Base-by-base conservation (phyloP, 2,888 invertebrate genomes). In the Ochropleura plecta region DNA sequence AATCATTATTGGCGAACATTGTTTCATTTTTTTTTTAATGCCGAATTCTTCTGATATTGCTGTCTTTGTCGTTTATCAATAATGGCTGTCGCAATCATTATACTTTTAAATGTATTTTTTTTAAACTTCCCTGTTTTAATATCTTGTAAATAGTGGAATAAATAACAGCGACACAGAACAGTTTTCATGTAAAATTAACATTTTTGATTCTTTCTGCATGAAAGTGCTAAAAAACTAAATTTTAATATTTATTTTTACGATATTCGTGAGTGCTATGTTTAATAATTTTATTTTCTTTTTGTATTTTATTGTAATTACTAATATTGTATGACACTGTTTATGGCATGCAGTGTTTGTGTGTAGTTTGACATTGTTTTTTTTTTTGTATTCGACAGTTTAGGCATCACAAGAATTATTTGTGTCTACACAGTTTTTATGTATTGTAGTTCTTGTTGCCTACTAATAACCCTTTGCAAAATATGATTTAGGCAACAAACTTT, bases 141-240 rank as follows among this genome's bases (percentile, higher is more conserved):
- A 70, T 30, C 74, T 67, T 73, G 81, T 78, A 69, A 60, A 68
- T 59, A 83, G 62, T 67, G 40, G 55, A 63, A 70, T 76, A 65
- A 86, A 89, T 88, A 80, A 89, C 90, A 86, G 87, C 87, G 81
- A 86, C 82, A 83, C 73, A 67, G 69, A 76, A 67, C 20, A 66
- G 75, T 76, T 66, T 88, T 86, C 72, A 80, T 90, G 87, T 90
- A 83, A 76, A 84, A 90, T 90, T 91, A 91, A 88, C 88, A 81
- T 72, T 82, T 76, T 90, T 88, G 70, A 81, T 88, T 88, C 88
- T 90, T 89, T 90, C 82, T 92, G 93, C 93, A 93, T 94, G 94
- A 82, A 87, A 86, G 89, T 92, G 89, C 89, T 92, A 91, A 87
- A 89, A 77, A 77, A 85, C 62, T 81, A 81, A 81, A 83, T 84